phyloP scores from a whole-genome alignment of 2,113 vertebrate species.

The Lophius piscatorius region DNA sequence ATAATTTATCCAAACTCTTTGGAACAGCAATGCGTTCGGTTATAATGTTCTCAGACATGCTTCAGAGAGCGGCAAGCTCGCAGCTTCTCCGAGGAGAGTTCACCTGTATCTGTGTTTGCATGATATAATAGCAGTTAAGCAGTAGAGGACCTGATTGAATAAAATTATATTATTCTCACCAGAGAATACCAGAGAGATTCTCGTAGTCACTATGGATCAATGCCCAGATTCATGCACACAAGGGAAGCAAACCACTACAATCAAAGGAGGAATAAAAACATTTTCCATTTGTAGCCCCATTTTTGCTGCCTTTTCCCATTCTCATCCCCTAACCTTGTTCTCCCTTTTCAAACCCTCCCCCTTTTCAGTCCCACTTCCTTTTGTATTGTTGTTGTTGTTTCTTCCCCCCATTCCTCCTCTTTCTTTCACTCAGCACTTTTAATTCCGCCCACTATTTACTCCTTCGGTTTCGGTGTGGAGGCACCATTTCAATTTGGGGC shows the following conservation, averaged over 20 bases:
- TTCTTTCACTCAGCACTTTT: conserved; percentile 65
- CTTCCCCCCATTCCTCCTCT: conserved; percentile 55
- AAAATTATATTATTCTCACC: too few species aligned
- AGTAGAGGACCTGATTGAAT: too few species aligned
- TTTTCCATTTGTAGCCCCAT: conserved; percentile 66
- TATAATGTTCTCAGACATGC: too few species aligned
- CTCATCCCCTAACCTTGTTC: conserved; percentile 58
- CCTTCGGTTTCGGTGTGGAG: conserved; percentile 26
- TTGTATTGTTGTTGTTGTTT: conserved; percentile 68
- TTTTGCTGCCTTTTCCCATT: conserved; percentile 43
- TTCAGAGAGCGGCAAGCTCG: too few species aligned
- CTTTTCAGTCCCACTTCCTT: conserved; percentile 70
- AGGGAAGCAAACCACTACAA: conserved; percentile 27
- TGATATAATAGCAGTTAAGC: too few species aligned
- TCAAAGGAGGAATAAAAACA: conserved; percentile 34
- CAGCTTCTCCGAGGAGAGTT: too few species aligned
- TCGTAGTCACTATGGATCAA: too few species aligned
- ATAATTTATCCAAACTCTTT: too few species aligned
- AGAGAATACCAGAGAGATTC: too few species aligned
- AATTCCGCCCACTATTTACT: conserved; percentile 71
- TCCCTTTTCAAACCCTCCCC: conserved; percentile 56
- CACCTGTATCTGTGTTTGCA: too few species aligned
- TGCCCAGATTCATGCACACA: too few species aligned
- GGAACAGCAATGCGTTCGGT: too few species aligned
- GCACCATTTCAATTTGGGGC: conserved; percentile 46